A percentile compares a stretch with the other conserved stretches of the same genome.
phyloP scores from a whole-genome alignment of 2,113 vertebrate species.

The Silurus meridionalis region DNA sequence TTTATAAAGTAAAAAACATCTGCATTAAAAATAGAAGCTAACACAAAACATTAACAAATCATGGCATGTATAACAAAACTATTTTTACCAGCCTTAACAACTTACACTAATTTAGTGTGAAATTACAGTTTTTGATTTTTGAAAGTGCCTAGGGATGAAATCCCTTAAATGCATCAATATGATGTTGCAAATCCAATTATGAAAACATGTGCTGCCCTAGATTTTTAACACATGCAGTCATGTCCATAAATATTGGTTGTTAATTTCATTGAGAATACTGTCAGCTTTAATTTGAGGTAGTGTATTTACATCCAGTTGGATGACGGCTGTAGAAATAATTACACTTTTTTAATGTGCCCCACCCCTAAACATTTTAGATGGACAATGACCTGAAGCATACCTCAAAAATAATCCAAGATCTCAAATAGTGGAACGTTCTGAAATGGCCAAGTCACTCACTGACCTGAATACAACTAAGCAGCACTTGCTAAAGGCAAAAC shows the following conservation, averaged over 20 bases:
- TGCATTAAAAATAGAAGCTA: not conserved
- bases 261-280: not conserved
- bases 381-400: not conserved
- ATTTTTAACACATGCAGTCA: constrained; percentile 39
- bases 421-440: not conserved
- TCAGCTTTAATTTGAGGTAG: not conserved
- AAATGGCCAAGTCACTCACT: not conserved
- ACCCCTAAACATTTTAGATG: not conserved
- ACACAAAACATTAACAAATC: constrained; percentile 13
- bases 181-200: constrained; percentile 72
- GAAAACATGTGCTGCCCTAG: constrained; percentile 59
- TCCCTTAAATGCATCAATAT: constrained; percentile 65
- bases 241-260: too few relatives aligned
- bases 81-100: constrained; percentile 9
- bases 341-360: not conserved
- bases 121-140: not conserved
- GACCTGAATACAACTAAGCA: not conserved
- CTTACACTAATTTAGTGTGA: constrained; percentile 33
- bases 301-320: not conserved
- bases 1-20: not conserved
- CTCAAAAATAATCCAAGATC: not conserved
- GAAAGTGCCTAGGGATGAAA: constrained; percentile 59
- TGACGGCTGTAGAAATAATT: not conserved
- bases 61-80: not conserved
- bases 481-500: not conserved